Percentiles rank a stretch among this genome's conserved stretches.
Conservation (phyloP, 2,888 invertebrate genomes). For the Aporophyla lueneburgensis region DNA sequence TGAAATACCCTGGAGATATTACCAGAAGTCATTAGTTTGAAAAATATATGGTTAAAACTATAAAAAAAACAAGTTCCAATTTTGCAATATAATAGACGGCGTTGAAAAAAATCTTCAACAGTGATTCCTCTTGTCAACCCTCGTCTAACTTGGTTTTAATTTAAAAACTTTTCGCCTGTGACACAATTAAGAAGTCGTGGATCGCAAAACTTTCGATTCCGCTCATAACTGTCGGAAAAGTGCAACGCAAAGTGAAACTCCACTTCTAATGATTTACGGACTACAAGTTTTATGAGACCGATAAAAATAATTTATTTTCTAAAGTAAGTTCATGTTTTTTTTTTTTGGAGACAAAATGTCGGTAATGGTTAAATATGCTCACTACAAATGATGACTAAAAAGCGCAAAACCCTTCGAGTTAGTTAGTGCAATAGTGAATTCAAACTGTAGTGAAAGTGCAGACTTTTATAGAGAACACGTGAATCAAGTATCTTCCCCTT, state of each 20-base stretch:
- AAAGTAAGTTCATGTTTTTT: not conserved
- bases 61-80: not conserved
- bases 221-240: constrained; percentile 32
- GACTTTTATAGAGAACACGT: too few relatives aligned
- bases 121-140: constrained; percentile 9
- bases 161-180: constrained; percentile 50
- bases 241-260: constrained; percentile 43
- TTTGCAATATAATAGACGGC: not conserved
- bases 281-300: not conserved
- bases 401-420: too few relatives aligned
- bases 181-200: constrained; percentile 43
- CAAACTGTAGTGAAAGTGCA: too few relatives aligned
- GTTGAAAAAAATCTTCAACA: not conserved
- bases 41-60: too few relatives aligned
- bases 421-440: too few relatives aligned
- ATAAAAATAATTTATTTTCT: not conserved
- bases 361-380: not conserved
- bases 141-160: constrained; percentile 46
- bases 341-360: not conserved
- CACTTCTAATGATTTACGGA: constrained; percentile 13
- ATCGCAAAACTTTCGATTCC: constrained; percentile 46
- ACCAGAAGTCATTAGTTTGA: too few relatives aligned
- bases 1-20: too few relatives aligned
- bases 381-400: not conserved
- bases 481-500: too few relatives aligned